These are phyloP conservation scores for Xestoiulus laeticollis DNA, from an alignment of 2,888 invertebrate species.

Conservation along the genomic window DNA sequence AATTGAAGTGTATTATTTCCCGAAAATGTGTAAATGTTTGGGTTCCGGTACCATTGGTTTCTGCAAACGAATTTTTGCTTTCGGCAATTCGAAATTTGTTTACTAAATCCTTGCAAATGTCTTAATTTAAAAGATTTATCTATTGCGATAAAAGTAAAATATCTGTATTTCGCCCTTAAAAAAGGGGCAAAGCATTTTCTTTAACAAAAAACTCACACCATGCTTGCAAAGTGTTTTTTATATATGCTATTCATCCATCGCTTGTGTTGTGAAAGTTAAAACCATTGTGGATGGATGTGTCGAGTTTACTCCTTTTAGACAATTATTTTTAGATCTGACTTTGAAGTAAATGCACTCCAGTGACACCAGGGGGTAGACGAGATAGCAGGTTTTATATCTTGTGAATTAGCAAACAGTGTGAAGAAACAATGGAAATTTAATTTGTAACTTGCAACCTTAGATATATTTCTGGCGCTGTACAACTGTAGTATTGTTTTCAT, in stretches of 20 bases:
- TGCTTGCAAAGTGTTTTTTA: not conserved
- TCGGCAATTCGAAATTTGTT: not conserved
- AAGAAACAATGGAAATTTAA: too few relatives aligned
- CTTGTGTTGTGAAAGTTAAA: not conserved
- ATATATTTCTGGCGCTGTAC: too few relatives aligned
- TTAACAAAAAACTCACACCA: not conserved
- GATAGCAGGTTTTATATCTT: not conserved
- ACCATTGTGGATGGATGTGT: not conserved
- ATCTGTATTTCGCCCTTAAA: not conserved
- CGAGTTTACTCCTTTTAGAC: constrained; percentile 25
- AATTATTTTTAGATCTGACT: not conserved
- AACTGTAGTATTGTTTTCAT: too few relatives aligned
- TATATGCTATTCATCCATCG: not conserved
- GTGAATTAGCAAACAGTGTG: not conserved
- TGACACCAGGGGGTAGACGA: constrained; percentile 20
- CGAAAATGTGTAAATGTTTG: not conserved
- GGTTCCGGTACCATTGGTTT: not conserved
- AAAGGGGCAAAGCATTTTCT: not conserved
- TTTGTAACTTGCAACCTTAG: too few relatives aligned
- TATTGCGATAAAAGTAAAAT: not conserved
- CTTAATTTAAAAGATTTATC: not conserved
- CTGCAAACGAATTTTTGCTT: not conserved
- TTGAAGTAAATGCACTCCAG: not conserved
- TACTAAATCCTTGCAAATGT: not conserved
- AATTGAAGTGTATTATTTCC: not conserved